Conservation (phyloP, 2,888 invertebrate genomes). For the Noctua janthina region DNA sequence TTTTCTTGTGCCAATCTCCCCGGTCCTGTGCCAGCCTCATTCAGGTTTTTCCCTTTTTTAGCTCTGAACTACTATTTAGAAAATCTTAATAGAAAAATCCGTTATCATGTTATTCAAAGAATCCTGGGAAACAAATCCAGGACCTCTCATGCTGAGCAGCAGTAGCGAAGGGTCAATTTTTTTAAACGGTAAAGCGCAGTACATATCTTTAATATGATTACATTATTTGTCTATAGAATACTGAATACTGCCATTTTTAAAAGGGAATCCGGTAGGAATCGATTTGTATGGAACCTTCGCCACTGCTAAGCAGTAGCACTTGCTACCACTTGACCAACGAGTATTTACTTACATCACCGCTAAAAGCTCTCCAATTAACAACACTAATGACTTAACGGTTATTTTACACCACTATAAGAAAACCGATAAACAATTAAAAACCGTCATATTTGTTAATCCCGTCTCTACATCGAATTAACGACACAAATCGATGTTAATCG, state of each 20-base stretch:
- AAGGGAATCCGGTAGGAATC: too few species aligned
- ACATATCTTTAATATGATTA: too few species aligned
- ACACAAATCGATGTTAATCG: conserved; percentile 22
- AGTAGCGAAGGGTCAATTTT: too few species aligned
- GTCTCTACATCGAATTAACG: conserved; percentile 15
- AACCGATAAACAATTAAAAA: not conserved
- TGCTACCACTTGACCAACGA: not conserved
- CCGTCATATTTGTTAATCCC: not conserved
- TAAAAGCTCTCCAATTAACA: not conserved
- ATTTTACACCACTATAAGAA: not conserved
- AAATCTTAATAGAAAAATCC: not conserved
- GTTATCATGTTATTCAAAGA: not conserved
- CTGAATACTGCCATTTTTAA: too few species aligned
- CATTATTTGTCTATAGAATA: too few species aligned
- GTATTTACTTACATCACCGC: conserved; percentile 7
- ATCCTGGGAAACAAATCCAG: not conserved
- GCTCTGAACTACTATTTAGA: not conserved
- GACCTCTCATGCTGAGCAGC: not conserved
- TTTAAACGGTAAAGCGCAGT: too few species aligned
- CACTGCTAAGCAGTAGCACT: not conserved
- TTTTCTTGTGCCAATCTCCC: too few species aligned
- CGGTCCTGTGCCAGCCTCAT: too few species aligned
- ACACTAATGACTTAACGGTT: conserved; percentile 16
- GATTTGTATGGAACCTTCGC: too few species aligned
- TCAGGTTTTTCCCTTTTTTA: too few species aligned